phyloP scores from a whole-genome alignment of 2,797 vertebrate species.

The Pseudochirops corinnae region DNA sequence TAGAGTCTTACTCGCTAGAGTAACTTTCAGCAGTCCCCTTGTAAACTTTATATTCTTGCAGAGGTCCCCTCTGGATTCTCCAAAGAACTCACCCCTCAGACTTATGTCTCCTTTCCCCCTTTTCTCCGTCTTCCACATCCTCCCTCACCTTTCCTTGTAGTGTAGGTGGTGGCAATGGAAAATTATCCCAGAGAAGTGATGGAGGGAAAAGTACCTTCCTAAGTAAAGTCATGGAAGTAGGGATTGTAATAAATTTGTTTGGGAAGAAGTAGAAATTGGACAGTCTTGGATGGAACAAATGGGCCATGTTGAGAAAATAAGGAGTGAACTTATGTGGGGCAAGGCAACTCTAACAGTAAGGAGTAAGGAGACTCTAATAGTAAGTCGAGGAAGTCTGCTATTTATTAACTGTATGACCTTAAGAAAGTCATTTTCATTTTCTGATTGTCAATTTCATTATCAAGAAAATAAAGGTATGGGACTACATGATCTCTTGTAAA shows the following conservation, averaged over 20 bases:
- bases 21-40: background rate
- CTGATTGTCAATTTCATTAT: background rate
- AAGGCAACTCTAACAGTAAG: no score
- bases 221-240: no score
- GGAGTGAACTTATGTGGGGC: no score
- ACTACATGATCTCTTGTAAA: no score
- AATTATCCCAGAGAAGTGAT: background rate
- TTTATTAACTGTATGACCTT: background rate
- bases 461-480: no score
- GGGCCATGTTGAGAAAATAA: no score
- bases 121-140: background rate
- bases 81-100: slow-evolving; percentile 9
- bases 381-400: no score
- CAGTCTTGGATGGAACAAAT: no score
- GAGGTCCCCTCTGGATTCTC: background rate
- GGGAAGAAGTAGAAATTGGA: background rate
- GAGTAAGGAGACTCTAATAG: no score
- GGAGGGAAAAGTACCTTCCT: background rate
- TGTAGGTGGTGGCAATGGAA: background rate
- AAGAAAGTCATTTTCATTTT: rapidly evolving
- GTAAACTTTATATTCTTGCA: no score
- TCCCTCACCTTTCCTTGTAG: background rate
- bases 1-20: no score
- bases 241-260: background rate
- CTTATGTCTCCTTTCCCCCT: background rate